Evolutionary conservation across 1,140 invertebrate genomes (phyloP).

Genomic region (Potamilus streckersoni): DNA sequence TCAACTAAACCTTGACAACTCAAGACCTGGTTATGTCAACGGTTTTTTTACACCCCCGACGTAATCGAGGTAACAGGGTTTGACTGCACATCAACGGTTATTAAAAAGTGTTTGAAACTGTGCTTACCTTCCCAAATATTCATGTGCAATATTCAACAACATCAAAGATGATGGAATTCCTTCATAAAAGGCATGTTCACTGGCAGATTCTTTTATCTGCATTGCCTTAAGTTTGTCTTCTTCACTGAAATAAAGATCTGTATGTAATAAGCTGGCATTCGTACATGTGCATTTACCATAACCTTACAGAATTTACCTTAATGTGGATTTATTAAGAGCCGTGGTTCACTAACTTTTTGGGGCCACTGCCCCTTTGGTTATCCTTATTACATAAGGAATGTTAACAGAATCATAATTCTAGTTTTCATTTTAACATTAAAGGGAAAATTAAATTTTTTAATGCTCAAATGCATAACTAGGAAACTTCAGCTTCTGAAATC

Average conservation of each 20-base stretch:
- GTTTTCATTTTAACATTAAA: background rate
- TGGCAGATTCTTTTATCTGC: constrained; percentile 71
- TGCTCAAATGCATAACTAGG: background rate
- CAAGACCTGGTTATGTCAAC: too few species aligned
- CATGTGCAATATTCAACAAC: constrained; percentile 78
- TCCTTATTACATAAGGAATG: background rate
- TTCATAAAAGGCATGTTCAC: constrained; percentile 67
- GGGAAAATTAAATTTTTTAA: background rate
- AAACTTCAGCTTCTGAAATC: background rate
- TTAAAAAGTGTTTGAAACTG: too few species aligned
- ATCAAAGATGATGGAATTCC: constrained; percentile 81
- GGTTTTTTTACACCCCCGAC: too few species aligned
- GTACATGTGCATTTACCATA: background rate
- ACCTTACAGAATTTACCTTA: background rate
- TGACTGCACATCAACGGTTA: too few species aligned
- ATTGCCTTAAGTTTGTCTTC: constrained; percentile 41
- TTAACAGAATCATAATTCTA: background rate
- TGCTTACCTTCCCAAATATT: constrained; percentile 80
- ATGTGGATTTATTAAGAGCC: background rate
- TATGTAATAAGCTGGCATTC: constrained; percentile 11
- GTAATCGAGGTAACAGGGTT: too few species aligned
- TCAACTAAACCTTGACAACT: too few species aligned
- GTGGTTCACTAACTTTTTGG: too few species aligned
- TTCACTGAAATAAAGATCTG: constrained; percentile 47
- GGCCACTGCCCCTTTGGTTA: too few species aligned